Percentiles rank a stretch among this genome's conserved stretches.
Conservation (phyloP, 2,888 invertebrate species). For the Tuberolachnus salignus region DNA sequence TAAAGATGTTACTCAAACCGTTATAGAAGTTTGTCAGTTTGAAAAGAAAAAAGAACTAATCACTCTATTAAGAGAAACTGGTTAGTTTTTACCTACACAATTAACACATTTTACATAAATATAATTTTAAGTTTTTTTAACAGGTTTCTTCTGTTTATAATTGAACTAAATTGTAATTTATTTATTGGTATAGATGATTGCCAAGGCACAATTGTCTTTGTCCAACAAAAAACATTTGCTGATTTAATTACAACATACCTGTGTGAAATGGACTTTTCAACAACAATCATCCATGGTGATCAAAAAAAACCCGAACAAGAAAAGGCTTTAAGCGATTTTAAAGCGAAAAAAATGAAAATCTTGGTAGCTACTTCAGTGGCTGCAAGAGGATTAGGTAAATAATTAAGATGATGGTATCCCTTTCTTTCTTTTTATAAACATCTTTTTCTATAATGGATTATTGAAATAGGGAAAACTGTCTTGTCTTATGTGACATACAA, state of each 20-base stretch:
- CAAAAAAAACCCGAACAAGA: constrained; percentile 76
- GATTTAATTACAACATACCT: constrained; percentile 87
- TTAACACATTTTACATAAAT: neutral
- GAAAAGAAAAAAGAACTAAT: constrained; percentile 78
- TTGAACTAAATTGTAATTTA: neutral
- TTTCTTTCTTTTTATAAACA: too few species aligned
- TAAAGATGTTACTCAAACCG: constrained; percentile 82
- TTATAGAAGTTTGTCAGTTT: constrained; percentile 72
- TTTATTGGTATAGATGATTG: constrained; percentile 10
- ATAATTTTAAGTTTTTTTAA: neutral
- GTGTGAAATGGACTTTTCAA: constrained; percentile 74
- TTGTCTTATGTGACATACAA: too few species aligned
- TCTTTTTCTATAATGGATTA: too few species aligned
- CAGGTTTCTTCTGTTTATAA: neutral
- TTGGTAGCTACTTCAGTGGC: constrained; percentile 96
- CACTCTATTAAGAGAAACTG: constrained; percentile 69
- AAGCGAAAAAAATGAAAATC: constrained; percentile 75
- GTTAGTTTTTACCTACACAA: constrained; percentile 23
- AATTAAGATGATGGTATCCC: too few species aligned
- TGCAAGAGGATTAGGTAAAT: constrained; percentile 80
- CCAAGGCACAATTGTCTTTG: constrained; percentile 81
- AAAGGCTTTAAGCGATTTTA: constrained; percentile 78
- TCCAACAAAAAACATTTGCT: constrained; percentile 86
- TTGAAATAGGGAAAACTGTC: too few species aligned
- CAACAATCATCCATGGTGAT: constrained; percentile 79